Evolutionary conservation across 2,888 invertebrate species (phyloP).

Genomic region (Meloe dianella): DNA sequence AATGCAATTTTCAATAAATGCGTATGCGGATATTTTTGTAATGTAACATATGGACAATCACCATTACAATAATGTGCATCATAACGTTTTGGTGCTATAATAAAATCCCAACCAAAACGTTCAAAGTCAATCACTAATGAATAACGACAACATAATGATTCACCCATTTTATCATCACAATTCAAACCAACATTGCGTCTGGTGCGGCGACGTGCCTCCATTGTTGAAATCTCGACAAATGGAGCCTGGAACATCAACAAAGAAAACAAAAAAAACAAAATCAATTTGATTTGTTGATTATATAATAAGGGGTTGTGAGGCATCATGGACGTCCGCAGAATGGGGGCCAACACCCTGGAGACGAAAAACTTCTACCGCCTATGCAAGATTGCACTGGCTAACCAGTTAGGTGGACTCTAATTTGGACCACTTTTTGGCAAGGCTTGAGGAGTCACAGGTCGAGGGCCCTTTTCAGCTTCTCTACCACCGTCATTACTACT

Average conservation of each 20-base stretch:
- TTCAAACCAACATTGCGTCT: conserved; percentile 82
- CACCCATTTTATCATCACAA: conserved; percentile 78
- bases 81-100: conserved; percentile 93
- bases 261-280: conserved; percentile 15
- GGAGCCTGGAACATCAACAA: conserved; percentile 60
- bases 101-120: conserved; percentile 97
- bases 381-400: too few species aligned
- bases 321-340: too few species aligned
- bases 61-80: conserved; percentile 96
- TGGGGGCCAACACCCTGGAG: too few species aligned
- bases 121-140: conserved; percentile 93
- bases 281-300: conserved; percentile 9
- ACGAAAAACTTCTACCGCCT: too few species aligned
- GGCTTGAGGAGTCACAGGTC: too few species aligned
- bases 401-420: too few species aligned
- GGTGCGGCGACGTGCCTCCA: conserved; percentile 68
- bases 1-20: conserved; percentile 84
- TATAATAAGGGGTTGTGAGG: too few species aligned
- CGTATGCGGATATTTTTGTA: conserved; percentile 87
- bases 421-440: too few species aligned
- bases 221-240: conserved; percentile 66
- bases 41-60: conserved; percentile 87
- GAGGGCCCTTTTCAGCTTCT: too few species aligned
- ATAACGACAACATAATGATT: conserved; percentile 91
- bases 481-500: too few species aligned